Evolutionary conservation across 2,113 vertebrate species (phyloP), one percentile per base, ranked within the genome.

Genomic region (Chaetorhynchus papuensis): DNA sequence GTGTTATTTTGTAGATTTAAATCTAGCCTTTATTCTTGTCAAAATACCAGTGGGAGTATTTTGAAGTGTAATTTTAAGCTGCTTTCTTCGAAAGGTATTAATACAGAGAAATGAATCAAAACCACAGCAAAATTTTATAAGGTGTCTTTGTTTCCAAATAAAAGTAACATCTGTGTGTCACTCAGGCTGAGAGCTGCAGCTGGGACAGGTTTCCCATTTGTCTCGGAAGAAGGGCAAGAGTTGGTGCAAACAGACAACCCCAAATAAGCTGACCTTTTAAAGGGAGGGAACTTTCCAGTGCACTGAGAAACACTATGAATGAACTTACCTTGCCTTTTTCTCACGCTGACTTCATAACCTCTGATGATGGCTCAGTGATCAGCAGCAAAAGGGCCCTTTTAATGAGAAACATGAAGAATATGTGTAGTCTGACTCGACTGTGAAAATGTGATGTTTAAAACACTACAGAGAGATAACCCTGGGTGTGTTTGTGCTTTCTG

Each of bases 381-480:
- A 64, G 13, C 64, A 49, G 47, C 53, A 53, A 60, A 92, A 83
- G 69, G 44, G 18, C 23, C 31, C 15, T 71, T 92, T 77, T 37
- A 47, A 49, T 71, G 69, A 84, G 64, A 74, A 81, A 37, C 8
- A 3, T 5, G 37, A 87, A 21, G 59, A 69, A 30, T 19, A 30
- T 0, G 1, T 13, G n/a, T 31, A 14, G 47, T 49, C 59, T 80
- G 68, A 13, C 23, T 4, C n/a, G 14, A 4, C 13, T 2, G 4
- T 23, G 54, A 31, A 45, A 69, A 77, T 26, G 37, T 21, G 28
- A 20, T 24, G 22, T 70, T 74, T 47, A 23, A 90, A 91, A 45
- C 6, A 7, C 39, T 12, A 8, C 41, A 3, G 4, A 6, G 10
- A 15, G 27, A 28, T 7, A 12, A 12, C n/a, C 12, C 28, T 3